Conservation (phyloP, 1,140 invertebrate species). For the Aphis gossypii region DNA sequence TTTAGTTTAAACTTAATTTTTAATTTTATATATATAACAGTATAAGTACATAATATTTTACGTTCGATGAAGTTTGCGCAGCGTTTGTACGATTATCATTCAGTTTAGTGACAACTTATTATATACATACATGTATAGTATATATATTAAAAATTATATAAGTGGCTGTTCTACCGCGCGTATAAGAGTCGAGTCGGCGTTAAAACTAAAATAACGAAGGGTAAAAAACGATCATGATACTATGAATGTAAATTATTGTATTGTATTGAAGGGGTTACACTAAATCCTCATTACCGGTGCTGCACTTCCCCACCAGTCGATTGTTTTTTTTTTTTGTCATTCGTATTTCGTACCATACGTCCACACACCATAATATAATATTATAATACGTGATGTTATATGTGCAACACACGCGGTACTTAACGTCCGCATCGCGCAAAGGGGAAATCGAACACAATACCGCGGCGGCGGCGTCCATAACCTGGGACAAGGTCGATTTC, state of each 20-base stretch:
- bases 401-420: neutral
- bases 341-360: neutral
- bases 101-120: no score
- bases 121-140: no score
- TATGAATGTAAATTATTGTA: neutral
- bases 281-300: neutral
- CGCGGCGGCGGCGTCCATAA: constrained; percentile 16
- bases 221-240: neutral
- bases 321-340: neutral
- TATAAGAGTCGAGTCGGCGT: neutral
- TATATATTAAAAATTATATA: no score
- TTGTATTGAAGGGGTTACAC: neutral
- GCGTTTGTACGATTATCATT: no score
- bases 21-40: no score
- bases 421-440: neutral
- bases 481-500: constrained; percentile 42
- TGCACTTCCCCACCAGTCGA: neutral
- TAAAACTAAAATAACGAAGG: neutral
- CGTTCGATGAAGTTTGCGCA: no score
- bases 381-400: neutral
- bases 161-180: no score
- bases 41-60: no score
- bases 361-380: no score
- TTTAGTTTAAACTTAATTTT: no score
- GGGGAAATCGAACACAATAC: neutral